These are phyloP conservation scores for Bathynomus jamesi DNA, from an alignment of 1,140 invertebrate genomes.

Conservation along the genomic window DNA sequence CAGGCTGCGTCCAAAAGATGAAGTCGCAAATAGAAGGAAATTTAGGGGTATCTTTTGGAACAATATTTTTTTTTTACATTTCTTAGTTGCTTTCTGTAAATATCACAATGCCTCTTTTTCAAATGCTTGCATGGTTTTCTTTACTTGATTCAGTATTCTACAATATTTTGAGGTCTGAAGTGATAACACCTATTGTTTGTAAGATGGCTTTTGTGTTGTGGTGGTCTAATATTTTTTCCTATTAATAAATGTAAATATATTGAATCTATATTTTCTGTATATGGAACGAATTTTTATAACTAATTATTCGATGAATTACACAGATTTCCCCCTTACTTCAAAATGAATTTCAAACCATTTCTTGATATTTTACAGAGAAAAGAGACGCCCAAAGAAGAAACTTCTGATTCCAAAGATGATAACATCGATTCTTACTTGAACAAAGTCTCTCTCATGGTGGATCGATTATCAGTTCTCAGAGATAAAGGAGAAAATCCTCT, in stretches of 20 bases:
- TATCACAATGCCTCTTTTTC: too few species aligned
- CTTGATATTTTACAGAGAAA: neutral
- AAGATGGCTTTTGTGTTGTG: too few species aligned
- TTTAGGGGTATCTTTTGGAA: neutral
- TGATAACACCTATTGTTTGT: too few species aligned
- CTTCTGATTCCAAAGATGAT: slow-evolving; percentile 8
- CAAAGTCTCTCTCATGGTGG: slow-evolving; percentile 16
- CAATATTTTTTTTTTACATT: neutral
- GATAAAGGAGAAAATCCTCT: neutral
- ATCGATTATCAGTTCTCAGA: slow-evolving; percentile 15
- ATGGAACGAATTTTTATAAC: too few species aligned
- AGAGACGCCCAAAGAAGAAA: neutral
- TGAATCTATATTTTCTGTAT: too few species aligned
- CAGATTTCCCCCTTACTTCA: too few species aligned
- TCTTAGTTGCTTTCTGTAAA: too few species aligned
- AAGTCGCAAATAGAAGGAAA: neutral
- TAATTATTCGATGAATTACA: too few species aligned
- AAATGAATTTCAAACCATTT: neutral
- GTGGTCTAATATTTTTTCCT: too few species aligned
- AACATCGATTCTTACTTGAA: slow-evolving; percentile 11
- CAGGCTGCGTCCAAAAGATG: neutral
- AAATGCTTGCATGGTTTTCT: neutral
- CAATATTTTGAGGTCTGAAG: too few species aligned
- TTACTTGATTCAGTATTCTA: too few species aligned
- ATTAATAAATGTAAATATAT: too few species aligned